Evolutionary conservation across 2,797 vertebrate genomes (phyloP), one percentile per base, ranked within the genome.

Genomic region (Silurus lanzhouensis): DNA sequence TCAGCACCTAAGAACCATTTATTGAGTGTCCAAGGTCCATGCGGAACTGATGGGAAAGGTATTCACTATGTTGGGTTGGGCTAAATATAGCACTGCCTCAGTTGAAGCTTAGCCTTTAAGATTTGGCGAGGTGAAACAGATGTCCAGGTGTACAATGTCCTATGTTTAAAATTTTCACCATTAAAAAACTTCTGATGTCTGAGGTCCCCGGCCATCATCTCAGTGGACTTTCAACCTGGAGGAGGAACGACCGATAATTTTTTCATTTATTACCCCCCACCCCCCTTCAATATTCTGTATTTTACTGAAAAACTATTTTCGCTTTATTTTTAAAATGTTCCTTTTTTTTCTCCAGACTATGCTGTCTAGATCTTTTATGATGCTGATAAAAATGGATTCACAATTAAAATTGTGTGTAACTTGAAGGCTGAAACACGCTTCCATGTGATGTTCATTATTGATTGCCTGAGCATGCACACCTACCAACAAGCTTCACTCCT

Each of bases 31-130:
- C 88, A 99, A 99, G 89, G 97, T 99, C 76, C 97, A 99, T 0
- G 96, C 97, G 0, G 98, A 99, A 93, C 95, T 99, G 84, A 98
- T 99, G 96, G 98, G 98, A 92, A 97, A 99, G 92, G 98, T 99
- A 81, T 91, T 95, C 15, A 44, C 48, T 52, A 10, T 52, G 48
- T 22, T 13, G 20, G 5, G 19, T 52, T 7, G 22, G 8, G 48
- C 38, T 83, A 79, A 83, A 63, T 60, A 48, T 61, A 48, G 68
- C 61, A 19, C 8, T 63, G 68, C 20, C 20, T 61, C 55, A 72
- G 25, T n/a, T 15, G 38, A 2, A 72, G 57, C 55, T 38, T 71
- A 82, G 31, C 67, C 67, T 82, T 58, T 71, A 70, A 71, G 55
- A n/a, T 66, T 81, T 66, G 61, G 15, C 63, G 66, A 10, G 55